These are phyloP conservation scores for Heliocidaris tuberculata DNA, from an alignment of 35 echinoderm and acorn worm genomes.

Conservation along the genomic window DNA sequence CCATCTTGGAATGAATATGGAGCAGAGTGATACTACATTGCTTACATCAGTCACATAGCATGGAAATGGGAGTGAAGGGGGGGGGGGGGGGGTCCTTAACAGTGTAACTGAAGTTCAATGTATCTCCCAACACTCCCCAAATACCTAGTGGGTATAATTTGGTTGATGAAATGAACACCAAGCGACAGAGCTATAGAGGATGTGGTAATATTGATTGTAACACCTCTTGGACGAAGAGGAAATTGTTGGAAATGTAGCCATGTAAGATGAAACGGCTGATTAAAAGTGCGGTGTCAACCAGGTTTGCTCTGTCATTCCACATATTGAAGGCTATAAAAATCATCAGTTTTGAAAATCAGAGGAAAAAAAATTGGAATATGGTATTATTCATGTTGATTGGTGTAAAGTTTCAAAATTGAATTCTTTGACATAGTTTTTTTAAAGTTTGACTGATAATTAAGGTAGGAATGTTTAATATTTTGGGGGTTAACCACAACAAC, in stretches of 20 bases:
- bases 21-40: no score
- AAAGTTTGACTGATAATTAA: no score
- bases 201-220: slow-evolving; percentile 12
- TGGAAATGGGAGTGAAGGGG: no score
- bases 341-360: background rate
- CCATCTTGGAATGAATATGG: no score
- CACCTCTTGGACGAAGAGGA: background rate
- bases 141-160: background rate
- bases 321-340: background rate
- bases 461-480: no score
- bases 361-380: background rate
- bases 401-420: no score
- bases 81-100: no score
- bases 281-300: background rate
- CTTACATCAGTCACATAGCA: no score
- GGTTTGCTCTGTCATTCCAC: background rate
- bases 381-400: no score
- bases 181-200: background rate
- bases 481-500: no score
- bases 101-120: no score
- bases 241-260: background rate
- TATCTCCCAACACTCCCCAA: background rate
- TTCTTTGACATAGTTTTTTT: no score
- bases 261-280: slow-evolving; percentile 11
- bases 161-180: background rate